Evolutionary conservation across 2,797 vertebrate genomes (phyloP).

Genomic region (Parauchenoglanis ngamensis): DNA sequence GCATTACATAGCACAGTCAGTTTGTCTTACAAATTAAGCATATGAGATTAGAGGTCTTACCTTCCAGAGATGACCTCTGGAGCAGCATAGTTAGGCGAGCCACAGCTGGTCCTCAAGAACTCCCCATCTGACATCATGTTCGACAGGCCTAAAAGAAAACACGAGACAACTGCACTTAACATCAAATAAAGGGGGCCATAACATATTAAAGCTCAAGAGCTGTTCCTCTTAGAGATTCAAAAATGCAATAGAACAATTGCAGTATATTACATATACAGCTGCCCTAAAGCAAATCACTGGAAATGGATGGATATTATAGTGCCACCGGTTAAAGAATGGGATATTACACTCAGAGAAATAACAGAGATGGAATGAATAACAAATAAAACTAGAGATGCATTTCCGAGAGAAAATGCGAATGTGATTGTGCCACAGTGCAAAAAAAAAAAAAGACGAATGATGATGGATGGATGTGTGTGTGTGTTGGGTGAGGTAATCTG

Average conservation of each 20-base stretch:
- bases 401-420: too few species aligned
- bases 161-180: constrained; percentile 27
- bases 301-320: background rate
- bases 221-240: background rate
- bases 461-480: too few species aligned
- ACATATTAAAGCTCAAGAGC: background rate
- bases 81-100: constrained; percentile 97
- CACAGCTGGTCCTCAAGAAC: constrained; percentile 97
- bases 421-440: too few species aligned
- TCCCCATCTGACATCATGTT: constrained; percentile 99
- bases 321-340: background rate
- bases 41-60: constrained; percentile 67
- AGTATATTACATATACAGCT: background rate
- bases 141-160: constrained; percentile 83
- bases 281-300: background rate
- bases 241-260: background rate
- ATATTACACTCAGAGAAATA: background rate
- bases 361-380: background rate
- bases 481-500: too few species aligned
- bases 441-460: background rate
- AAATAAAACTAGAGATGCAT: background rate
- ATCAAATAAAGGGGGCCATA: background rate
- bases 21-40: background rate
- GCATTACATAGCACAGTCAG: too few species aligned
- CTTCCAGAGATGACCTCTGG: constrained; percentile 99